Evolutionary conservation across 2,888 invertebrate species (phyloP).

Genomic region (Ligdia adustata): DNA sequence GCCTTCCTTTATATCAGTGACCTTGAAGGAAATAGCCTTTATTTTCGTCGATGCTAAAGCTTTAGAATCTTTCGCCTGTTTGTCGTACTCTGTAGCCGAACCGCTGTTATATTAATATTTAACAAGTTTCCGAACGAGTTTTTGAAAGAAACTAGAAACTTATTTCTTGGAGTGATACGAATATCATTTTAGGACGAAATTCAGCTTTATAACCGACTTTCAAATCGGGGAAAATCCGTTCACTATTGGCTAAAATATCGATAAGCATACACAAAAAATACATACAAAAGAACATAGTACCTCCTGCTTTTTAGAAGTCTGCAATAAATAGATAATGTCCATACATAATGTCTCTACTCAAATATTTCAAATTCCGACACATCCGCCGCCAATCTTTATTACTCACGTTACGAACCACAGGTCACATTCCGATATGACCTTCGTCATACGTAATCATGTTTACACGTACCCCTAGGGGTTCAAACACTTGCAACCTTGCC

Average conservation of each 20-base stretch:
- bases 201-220: no score
- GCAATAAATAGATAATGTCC: no score
- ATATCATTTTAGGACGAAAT: no score
- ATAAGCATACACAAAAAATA: no score
- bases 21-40: slow-evolving; percentile 31
- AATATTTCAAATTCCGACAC: no score
- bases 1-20: slow-evolving; percentile 27
- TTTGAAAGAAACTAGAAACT: neutral
- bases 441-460: slow-evolving; percentile 8
- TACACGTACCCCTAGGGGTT: neutral
- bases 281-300: no score
- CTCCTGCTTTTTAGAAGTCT: no score
- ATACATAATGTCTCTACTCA: no score
- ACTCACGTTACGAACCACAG: neutral
- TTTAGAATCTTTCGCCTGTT: slow-evolving; percentile 1
- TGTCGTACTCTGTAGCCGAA: slow-evolving; percentile 1
- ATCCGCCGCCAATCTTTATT: neutral
- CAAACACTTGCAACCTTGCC: slow-evolving; percentile 5
- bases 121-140: neutral
- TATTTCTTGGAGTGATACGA: no score
- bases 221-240: no score
- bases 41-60: slow-evolving; percentile 11
- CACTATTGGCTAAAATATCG: no score
- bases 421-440: slow-evolving; percentile 1
- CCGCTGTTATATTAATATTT: slow-evolving; percentile 1